These are phyloP conservation scores for Agrilus cyanescens DNA, from an alignment of 2,888 invertebrate genomes.

Conservation along the genomic window DNA sequence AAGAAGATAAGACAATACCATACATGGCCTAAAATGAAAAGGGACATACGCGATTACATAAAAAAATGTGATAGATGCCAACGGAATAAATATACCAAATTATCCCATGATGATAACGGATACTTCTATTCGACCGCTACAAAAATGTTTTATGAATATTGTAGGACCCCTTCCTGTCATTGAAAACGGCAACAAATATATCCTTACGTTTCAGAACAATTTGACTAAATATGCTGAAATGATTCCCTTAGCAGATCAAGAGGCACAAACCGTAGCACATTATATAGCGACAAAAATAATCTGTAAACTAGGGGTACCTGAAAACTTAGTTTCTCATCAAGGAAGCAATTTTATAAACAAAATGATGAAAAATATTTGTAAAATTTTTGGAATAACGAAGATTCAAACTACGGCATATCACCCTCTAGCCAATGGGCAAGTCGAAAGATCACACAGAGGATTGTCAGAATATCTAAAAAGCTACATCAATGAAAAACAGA, in stretches of 20 bases:
- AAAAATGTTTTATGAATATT: constrained; percentile 19
- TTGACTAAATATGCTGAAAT: constrained; percentile 21
- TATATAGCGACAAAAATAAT: constrained; percentile 18
- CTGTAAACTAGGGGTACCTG: constrained; percentile 19
- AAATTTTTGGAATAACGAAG: constrained; percentile 16
- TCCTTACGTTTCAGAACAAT: constrained; percentile 21
- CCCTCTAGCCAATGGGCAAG: constrained; percentile 22
- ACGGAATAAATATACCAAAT: too few species aligned
- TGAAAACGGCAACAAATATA: constrained; percentile 17
- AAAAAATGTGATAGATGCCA: too few species aligned
- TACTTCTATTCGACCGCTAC: constrained; percentile 12
- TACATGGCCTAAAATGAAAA: too few species aligned
- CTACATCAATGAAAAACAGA: constrained; percentile 15
- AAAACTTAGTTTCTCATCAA: constrained; percentile 20
- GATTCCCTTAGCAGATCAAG: constrained; percentile 20
- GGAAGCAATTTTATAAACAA: constrained; percentile 20
- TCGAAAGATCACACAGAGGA: constrained; percentile 22
- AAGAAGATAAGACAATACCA: background rate
- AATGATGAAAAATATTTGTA: constrained; percentile 19
- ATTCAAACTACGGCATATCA: constrained; percentile 21
- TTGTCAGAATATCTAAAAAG: constrained; percentile 21
- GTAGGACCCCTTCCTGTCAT: constrained; percentile 20
- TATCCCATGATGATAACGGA: too few species aligned
- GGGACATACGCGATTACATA: too few species aligned
- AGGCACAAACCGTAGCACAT: constrained; percentile 18